Base-by-base conservation (phyloP, 2,113 vertebrate genomes). In the Perca flavescens region DNA sequence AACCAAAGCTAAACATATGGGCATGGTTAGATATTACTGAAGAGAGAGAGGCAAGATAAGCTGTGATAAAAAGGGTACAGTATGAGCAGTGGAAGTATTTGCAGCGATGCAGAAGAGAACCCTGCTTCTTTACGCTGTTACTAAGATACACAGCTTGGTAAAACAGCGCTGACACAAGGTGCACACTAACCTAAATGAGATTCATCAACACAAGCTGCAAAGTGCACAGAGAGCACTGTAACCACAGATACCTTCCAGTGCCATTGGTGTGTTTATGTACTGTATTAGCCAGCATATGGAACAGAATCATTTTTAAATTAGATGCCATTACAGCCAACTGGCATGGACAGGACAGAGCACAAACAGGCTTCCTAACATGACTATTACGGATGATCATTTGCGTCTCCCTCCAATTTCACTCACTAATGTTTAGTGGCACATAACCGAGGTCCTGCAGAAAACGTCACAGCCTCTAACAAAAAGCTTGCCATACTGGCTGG, bases 191-290 rank as follows among this genome's bases (percentile, higher is more conserved):
- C 77, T n/a, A 70, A 79, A 79, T 53, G 53, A 58, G 2, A 70
- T 6, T 17, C 58, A 56, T 64, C 28, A 19, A 71, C 22, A n/a
- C 17, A 47, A 64, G 43, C 31, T 62, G 9, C 56, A 61, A 10
- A 67, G 62, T 57, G 52, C 19, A 61, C 22, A 57, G n/a, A 66
- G 31, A 34, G 2, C 1, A 22, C 63, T 62, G 63, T 54, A 67
- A 68, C 54, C 56, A 61, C 34, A 2, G 71, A 53, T 58, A 58
- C 52, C n/a, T 58, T 36, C 21, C 52, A 52, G 11, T 28, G 60
- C 40, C 49, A 43, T 43, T 52, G 14, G 25, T 80, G 16, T 80
- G 61, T 68, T 68, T 61, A 80, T 66, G 79, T 60, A 62, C 53
- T 54, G 70, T 60, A 62, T 67, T 54, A 75, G 22, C 54, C 34